These are phyloP conservation scores for Hypomecis punctinalis DNA, from an alignment of 2,888 invertebrate genomes.

Conservation along the genomic window DNA sequence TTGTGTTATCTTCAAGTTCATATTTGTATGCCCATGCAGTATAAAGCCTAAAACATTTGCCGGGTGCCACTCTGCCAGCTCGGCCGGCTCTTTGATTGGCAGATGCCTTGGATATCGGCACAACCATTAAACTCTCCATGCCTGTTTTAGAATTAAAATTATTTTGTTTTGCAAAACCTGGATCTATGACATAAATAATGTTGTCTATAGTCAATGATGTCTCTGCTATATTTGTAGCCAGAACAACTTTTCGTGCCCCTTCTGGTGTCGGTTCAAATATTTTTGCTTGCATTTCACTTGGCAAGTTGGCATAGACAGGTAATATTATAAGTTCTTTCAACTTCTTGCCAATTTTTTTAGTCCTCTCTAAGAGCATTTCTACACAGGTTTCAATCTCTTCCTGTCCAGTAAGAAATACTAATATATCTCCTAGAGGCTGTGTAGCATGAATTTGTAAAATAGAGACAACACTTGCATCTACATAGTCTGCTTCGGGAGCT, in stretches of 20 bases:
- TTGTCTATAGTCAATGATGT: constrained; percentile 99
- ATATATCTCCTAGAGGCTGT: constrained; percentile 97
- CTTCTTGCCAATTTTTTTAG: constrained; percentile 96
- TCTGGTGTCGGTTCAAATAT: constrained; percentile 99
- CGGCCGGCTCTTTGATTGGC: constrained; percentile 99
- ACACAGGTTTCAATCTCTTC: constrained; percentile 96
- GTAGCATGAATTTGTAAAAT: constrained; percentile 99
- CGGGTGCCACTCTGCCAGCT: constrained; percentile 97
- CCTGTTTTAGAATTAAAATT: constrained; percentile 99
- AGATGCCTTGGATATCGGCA: constrained; percentile 99
- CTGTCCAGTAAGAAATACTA: constrained; percentile 98
- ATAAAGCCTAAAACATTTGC: constrained; percentile 99
- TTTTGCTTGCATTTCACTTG: constrained; percentile 99
- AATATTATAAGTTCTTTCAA: constrained; percentile 96
- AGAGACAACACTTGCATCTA: constrained; percentile 99
- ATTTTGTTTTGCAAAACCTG: constrained; percentile 99
- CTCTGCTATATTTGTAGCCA: constrained; percentile 99
- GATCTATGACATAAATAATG: constrained; percentile 99
- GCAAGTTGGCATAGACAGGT: constrained; percentile 99
- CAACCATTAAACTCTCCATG: constrained; percentile 99
- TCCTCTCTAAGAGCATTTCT: constrained; percentile 95
- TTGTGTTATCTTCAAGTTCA: constrained; percentile 98
- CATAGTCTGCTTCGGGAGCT: constrained; percentile 99
- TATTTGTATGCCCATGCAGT: constrained; percentile 99
- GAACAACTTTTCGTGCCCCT: constrained; percentile 97